Base-by-base conservation (phyloP, 1,140 invertebrate species). In the Ptiloglossa arizonensis region DNA sequence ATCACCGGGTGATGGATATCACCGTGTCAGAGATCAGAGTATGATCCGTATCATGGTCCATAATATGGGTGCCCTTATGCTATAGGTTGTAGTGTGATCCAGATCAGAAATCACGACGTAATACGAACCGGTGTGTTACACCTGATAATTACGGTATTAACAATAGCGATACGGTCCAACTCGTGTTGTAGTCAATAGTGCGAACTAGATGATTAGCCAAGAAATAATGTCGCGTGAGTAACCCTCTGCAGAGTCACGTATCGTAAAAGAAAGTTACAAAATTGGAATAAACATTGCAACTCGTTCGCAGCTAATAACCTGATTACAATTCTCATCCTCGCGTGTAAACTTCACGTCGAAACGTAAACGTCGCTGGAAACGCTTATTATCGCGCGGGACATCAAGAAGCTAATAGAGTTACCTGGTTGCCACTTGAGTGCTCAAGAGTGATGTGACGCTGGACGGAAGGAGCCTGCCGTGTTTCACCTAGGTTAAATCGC, bases 11-110 rank as follows among this genome's bases (percentile, higher is more conserved):
- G 41, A 71, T 59, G 32, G 41, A 59, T 50, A 46, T 54, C 63
- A 54, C 48, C 13, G 6, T 27, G 54, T 41, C 73, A 57, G 64
- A 75, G 73, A 75, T 75, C 57, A 38, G 5, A 19, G 27, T 59
- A 59, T 27, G 27, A 57, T 32, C 17, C n/a, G n/a, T n/a, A n/a
- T n/a, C n/a, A n/a, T n/a, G n/a, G n/a, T n/a, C n/a, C n/a, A n/a
- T n/a, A n/a, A n/a, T n/a, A n/a, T n/a, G n/a, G n/a, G n/a, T n/a
- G n/a, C n/a, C n/a, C n/a, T n/a, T n/a, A n/a, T 35, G 35, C 35
- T 5, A 35, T 35, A 35, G 9, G 9, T 35, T 8, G 9, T 8
- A 8, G 9, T 35, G 11, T 41, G 13, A 41, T 41, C 41, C 41
- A 9, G 41, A 11, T 38, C 69, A 62, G 54, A 68, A 38, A 75